These are phyloP conservation scores for Microdon myrmicae DNA, from an alignment of 2,888 invertebrate species.

Conservation along the genomic window DNA sequence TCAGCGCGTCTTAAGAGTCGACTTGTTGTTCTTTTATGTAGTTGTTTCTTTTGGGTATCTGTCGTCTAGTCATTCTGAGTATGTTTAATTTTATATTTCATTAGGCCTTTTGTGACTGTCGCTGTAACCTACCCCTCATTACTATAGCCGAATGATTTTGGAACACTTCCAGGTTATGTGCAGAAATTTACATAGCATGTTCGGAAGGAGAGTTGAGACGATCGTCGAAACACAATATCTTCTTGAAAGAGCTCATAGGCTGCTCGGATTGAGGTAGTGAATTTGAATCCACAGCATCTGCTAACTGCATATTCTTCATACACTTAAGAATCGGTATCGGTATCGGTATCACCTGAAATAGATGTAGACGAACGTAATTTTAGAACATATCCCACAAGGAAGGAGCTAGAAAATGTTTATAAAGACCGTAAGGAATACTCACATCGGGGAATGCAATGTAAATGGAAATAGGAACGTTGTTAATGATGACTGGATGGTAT, in stretches of 20 bases:
- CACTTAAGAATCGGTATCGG: conserved; percentile 7
- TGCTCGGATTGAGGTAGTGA: conserved; percentile 26
- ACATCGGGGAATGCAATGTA: conserved; percentile 5
- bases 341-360: conserved; percentile 44
- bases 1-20: too few species aligned
- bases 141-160: conserved; percentile 23
- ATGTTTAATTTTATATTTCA: conserved; percentile 29
- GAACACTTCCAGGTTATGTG: conserved; percentile 40
- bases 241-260: conserved; percentile 34
- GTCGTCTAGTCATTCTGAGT: conserved; percentile 47
- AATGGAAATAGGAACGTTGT: conserved; percentile 17
- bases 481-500: conserved; percentile 9
- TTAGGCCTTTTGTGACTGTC: conserved; percentile 4
- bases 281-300: conserved; percentile 22
- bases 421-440: background rate
- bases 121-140: background rate
- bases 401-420: conserved; percentile 12
- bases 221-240: conserved; percentile 45
- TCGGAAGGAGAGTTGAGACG: background rate
- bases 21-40: too few species aligned
- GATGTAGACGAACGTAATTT: conserved; percentile 36
- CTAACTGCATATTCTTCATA: too few species aligned
- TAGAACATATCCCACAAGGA: conserved; percentile 36
- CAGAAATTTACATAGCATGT: conserved; percentile 8
- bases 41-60: conserved; percentile 38